Conservation (phyloP, 2,888 invertebrate genomes). For the Theodoxus fluviatilis region DNA sequence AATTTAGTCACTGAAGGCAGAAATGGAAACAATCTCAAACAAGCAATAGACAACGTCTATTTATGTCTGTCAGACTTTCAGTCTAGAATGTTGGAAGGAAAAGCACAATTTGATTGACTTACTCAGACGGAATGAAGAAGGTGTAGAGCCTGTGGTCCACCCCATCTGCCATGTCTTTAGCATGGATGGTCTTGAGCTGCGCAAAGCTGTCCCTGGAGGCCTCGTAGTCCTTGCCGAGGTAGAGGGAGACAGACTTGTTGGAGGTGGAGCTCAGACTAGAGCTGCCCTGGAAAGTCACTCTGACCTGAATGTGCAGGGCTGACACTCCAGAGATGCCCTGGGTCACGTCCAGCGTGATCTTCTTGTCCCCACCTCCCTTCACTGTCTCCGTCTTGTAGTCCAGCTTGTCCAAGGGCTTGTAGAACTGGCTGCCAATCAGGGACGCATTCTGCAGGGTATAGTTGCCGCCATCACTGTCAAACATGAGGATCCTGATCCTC, state of each 20-base stretch:
- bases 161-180: constrained; percentile 32
- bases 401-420: constrained; percentile 36
- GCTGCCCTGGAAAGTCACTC: constrained; percentile 31
- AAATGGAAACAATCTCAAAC: background rate
- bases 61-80: background rate
- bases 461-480: constrained; percentile 11
- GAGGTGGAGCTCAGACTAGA: constrained; percentile 10
- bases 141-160: constrained; percentile 45
- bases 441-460: constrained; percentile 25
- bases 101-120: constrained; percentile 17
- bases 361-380: constrained; percentile 25
- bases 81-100: background rate
- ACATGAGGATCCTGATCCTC: constrained; percentile 24
- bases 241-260: constrained; percentile 27
- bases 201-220: constrained; percentile 29
- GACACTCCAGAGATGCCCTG: constrained; percentile 22
- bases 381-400: constrained; percentile 31
- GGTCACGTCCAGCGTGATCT: constrained; percentile 29
- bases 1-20: background rate
- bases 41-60: background rate
- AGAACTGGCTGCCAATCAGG: constrained; percentile 34
- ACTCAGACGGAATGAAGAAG: constrained; percentile 40
- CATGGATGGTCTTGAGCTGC: constrained; percentile 26
- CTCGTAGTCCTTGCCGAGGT: constrained; percentile 32
- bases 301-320: constrained; percentile 39